Evolutionary conservation across 2,797 vertebrate species (phyloP).

Genomic region (Chlorospingus flavigularis): DNA sequence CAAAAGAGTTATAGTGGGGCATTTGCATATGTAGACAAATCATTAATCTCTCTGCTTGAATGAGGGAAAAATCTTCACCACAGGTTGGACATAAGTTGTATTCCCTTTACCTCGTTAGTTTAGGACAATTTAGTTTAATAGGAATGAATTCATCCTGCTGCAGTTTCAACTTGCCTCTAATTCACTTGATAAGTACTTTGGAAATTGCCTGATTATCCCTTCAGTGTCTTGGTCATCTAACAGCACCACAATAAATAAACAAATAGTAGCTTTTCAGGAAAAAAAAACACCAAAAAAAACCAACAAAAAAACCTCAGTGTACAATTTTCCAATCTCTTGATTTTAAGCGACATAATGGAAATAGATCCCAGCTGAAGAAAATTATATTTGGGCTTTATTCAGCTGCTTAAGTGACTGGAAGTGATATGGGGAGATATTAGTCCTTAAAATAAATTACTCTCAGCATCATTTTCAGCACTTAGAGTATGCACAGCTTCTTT

Average conservation of each 20-base stretch:
- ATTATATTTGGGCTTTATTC: not conserved
- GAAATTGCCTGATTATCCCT: not conserved
- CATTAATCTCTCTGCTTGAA: not conserved
- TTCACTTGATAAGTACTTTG: not conserved
- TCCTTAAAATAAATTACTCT: not conserved
- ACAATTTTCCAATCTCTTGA: not conserved
- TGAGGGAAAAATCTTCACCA: not conserved
- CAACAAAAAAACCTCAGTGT: no score
- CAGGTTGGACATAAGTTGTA: not conserved
- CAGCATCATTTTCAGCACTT: not conserved
- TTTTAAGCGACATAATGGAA: conserved; percentile 1
- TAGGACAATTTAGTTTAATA: not conserved
- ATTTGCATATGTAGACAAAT: not conserved
- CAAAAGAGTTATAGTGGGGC: not conserved
- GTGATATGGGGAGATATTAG: not conserved
- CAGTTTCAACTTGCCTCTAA: not conserved
- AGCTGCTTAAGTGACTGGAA: conserved; percentile 4
- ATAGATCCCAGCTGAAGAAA: not conserved
- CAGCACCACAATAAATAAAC: not conserved
- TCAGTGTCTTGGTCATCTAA: not conserved
- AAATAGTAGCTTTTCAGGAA: not conserved
- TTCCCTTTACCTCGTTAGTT: not conserved
- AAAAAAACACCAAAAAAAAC: not conserved
- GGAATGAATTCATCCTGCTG: not conserved
- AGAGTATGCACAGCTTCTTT: not conserved